A percentile compares a stretch with the other conserved stretches of the same genome.
phyloP scores from a whole-genome alignment of 2,113 vertebrate species.

The Pitta sordida region DNA sequence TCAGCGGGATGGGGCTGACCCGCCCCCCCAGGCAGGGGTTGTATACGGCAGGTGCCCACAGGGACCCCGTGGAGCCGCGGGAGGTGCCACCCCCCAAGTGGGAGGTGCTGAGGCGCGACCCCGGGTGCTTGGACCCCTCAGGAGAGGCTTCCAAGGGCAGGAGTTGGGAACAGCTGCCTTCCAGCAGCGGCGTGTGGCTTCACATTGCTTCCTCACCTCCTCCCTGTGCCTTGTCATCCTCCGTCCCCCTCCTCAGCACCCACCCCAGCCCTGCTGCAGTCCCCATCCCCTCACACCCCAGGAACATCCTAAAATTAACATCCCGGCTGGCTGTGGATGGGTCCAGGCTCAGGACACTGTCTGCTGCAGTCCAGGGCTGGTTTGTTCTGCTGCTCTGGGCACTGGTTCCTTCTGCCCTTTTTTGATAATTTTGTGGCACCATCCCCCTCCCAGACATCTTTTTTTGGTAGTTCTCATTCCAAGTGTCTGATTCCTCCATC shows the following conservation, averaged over 20 bases:
- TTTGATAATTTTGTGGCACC: not conserved
- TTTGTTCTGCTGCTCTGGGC: not conserved
- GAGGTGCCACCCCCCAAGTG: not conserved
- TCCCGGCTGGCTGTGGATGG: not conserved
- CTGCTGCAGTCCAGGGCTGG: not conserved
- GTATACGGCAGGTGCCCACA: not conserved
- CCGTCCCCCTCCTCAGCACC: rapidly evolving
- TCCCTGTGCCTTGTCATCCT: not conserved
- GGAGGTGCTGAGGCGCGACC: not conserved
- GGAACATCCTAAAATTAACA: not conserved
- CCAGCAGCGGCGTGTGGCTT: not conserved
- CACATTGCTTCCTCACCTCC: not conserved
- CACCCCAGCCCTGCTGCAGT: not conserved
- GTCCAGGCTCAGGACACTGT: rapidly evolving
- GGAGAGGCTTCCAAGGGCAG: not conserved
- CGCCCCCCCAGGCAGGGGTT: rapidly evolving
- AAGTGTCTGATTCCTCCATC: not conserved
- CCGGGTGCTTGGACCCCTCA: rapidly evolving
- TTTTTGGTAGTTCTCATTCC: not conserved
- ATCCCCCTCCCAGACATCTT: rapidly evolving
- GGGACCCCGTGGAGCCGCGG: not conserved
- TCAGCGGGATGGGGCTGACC: not conserved
- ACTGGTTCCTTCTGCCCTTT: not conserved
- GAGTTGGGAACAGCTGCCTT: rapidly evolving
- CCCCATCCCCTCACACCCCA: not conserved